Conservation (phyloP, 2,113 vertebrate genomes). For the Melierax canorus region DNA sequence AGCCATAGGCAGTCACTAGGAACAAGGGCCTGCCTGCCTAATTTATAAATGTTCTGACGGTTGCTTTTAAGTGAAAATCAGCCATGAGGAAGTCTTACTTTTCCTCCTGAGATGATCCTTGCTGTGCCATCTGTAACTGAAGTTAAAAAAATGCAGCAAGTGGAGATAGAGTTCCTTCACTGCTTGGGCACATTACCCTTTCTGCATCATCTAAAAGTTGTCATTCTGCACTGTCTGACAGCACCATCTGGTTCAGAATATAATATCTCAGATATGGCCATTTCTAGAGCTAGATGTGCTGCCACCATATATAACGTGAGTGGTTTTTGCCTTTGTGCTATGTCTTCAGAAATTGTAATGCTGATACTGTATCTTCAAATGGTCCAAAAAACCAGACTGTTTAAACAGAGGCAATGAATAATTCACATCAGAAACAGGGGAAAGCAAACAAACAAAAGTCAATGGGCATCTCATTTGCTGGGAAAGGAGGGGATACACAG, state of each 20-base stretch:
- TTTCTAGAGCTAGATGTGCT: constrained; percentile 20
- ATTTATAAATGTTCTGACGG: background rate
- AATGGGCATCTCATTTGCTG: background rate
- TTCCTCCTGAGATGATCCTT: constrained; percentile 12
- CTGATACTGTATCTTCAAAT: background rate
- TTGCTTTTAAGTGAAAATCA: background rate
- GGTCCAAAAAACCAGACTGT: background rate
- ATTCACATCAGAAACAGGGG: constrained; percentile 9
- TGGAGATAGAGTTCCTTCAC: background rate
- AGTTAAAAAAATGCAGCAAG: constrained; percentile 15
- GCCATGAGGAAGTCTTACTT: background rate
- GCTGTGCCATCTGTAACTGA: constrained; percentile 33
- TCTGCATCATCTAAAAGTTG: constrained; percentile 11
- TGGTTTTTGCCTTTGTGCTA: background rate
- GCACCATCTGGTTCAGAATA: constrained; percentile 53
- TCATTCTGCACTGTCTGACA: constrained; percentile 44
- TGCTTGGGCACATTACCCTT: constrained; percentile 7
- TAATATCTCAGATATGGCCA: background rate
- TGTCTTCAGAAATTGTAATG: background rate
- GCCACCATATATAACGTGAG: background rate
- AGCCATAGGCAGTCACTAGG: background rate
- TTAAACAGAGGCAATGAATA: constrained; percentile 37
- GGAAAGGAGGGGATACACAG: background rate
- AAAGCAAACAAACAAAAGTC: constrained; percentile 12
- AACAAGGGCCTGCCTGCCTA: background rate